Base-by-base conservation (phyloP, 2,888 invertebrate genomes). In the Augiades crinisus region DNA sequence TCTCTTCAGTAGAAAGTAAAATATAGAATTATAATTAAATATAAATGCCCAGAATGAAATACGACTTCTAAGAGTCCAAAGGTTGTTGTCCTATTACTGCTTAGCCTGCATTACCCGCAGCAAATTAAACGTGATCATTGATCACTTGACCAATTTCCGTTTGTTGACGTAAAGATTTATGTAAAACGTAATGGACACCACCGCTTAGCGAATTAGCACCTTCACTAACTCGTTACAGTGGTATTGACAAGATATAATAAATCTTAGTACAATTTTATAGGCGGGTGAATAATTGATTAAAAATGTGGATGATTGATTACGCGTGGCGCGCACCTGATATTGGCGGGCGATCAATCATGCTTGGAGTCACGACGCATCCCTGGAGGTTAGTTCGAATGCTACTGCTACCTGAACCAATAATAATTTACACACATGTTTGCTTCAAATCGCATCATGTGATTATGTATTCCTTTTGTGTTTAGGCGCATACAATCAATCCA, bases 281-380 rank as follows among this genome's bases (percentile, higher is more conserved):
- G 71, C 67, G 72, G 65, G 65, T 61, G 67, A 68, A 70, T 74
- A 78, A 85, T 83, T 82, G 79, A 84, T 84, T 81, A 78, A 81
- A 78, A 79, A 66, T 70, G 62, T 60, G 58, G 63, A 72, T 85
- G 85, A 87, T 86, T 78, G 81, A 87, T 85, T 68, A 64, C 66
- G 56, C 64, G 64, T 63, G 66, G 64, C 64, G 65, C 62, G 64
- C 78, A 78, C 80, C 79, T 81, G 85, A 75, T 75, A 69, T 68
- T 69, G 59, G 53, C 59, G 49, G 58, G 55, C 57, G 47, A 65
- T 65, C 61, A 56, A 65, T 65, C 65, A 65, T 45, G 38, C 37
- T 33, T 13, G 21, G 21, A 33, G 45, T 45, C 56, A 33, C 54
- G 41, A 30, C 49, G 37, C n/a, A n/a, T 53, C 14, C 43, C 47